A percentile compares a stretch with the other conserved stretches of the same genome.
These are phyloP conservation scores for Bombus vancouverensis DNA, from an alignment of 1,140 invertebrate genomes.

Conservation along the genomic window DNA sequence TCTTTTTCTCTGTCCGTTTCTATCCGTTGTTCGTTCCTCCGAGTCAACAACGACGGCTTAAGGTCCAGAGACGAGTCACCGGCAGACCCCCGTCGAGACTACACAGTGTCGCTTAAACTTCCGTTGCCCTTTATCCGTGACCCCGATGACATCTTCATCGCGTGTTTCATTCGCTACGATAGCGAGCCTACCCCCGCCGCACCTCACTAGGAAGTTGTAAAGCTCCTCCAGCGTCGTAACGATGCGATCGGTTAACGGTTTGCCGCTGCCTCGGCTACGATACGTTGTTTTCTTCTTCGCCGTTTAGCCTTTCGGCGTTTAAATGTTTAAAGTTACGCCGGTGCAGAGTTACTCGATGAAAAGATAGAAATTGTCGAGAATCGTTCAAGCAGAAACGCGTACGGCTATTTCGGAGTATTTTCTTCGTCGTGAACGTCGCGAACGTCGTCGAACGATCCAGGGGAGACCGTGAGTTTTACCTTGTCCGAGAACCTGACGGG, in stretches of 20 bases:
- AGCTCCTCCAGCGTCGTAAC: neutral
- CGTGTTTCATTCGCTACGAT: neutral
- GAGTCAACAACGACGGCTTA: constrained; percentile 25
- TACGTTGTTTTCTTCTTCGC: neutral
- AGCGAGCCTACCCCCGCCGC: neutral
- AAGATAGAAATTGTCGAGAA: neutral
- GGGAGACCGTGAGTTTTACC: constrained; percentile 36
- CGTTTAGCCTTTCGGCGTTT: neutral
- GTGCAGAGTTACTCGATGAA: neutral
- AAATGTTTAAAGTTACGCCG: neutral
- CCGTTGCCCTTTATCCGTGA: constrained; percentile 49
- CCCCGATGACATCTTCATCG: constrained; percentile 53
- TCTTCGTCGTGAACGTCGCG: neutral
- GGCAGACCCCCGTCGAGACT: constrained; percentile 66
- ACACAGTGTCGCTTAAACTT: constrained; percentile 58
- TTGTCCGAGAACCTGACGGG: constrained; percentile 43
- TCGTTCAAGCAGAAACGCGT: neutral
- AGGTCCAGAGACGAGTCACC: constrained; percentile 45
- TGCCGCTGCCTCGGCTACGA: neutral
- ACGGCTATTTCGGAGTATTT: neutral
- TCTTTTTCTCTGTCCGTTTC: neutral
- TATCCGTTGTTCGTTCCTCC: neutral
- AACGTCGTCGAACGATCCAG: neutral
- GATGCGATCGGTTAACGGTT: constrained; percentile 16
- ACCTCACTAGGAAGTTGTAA: neutral